Evolutionary conservation across 2,888 invertebrate species (phyloP), one percentile per base, ranked within the genome.

Genomic region (Lasioglossum malachurum): DNA sequence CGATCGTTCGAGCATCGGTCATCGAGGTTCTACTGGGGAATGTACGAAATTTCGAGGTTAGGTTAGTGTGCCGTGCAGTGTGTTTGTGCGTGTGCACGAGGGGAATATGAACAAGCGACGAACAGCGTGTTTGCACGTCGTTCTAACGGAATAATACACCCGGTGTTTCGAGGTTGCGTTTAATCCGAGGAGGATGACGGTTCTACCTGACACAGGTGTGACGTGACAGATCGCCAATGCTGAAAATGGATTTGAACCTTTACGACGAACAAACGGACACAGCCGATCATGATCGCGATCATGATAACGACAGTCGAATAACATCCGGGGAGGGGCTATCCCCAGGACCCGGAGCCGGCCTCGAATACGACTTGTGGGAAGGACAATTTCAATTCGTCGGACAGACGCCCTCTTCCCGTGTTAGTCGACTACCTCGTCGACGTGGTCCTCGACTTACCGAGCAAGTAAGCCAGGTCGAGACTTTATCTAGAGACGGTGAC

Each of bases 361-460:
- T 98, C 95, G 98, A 97, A 95, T 98, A 97, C 95, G 98, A 98
- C 94, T 97, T 98, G 97, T 98, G 98, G 98, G 98, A 98, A 95
- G 98, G 98, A 84, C 98, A 98, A 96, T 98, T 98, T 93, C 97
- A 98, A 95, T 98, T 98, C 95, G 96, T 98, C 92, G 98, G 98
- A 71, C 89, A 90, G 53, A 64, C 75, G 67, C 53, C 78, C 49
- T 74, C 71, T 71, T 78, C 80, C 57, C 83, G 83, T 60, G 83
- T 80, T 73, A 88, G 80, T 85, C 83, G 85, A 44, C 60, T 74
- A 74, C 82, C 87, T 75, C 89, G 96, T 78, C 89, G 96, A 27
- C 90, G 88, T 71, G 84, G 86, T 49, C 84, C 90, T 93, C 96
- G 96, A 92, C 95, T 97, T 88, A 96, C 96, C 64, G 96, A 97